Conservation (phyloP, 2,797 vertebrate species). For the Hoplostethus mediterraneus region DNA sequence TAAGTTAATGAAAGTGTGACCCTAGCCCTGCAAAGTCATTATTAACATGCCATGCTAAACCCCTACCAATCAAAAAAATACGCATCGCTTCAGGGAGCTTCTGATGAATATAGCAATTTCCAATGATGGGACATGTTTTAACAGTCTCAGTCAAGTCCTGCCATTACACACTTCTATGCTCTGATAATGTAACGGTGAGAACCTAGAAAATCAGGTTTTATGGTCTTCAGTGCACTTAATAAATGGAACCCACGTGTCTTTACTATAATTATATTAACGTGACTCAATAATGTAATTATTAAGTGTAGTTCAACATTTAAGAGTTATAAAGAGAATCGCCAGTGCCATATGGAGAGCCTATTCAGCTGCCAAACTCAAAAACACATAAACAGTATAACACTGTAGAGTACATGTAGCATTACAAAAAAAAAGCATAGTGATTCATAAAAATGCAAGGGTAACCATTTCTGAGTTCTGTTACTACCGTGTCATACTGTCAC, state of each 20-base stretch:
- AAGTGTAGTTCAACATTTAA: slow-evolving; percentile 38
- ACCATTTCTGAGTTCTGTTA: slow-evolving; percentile 15
- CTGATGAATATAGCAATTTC: slow-evolving; percentile 70
- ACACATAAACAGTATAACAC: slow-evolving; percentile 39
- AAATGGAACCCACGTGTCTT: slow-evolving; percentile 49
- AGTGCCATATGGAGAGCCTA: slow-evolving; percentile 64
- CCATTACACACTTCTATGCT: slow-evolving; percentile 26
- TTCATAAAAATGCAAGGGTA: slow-evolving; percentile 28
- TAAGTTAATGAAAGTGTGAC: slow-evolving; percentile 60
- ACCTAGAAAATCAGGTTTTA: slow-evolving; percentile 24
- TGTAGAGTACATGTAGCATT: slow-evolving; percentile 30
- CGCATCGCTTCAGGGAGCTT: slow-evolving; percentile 57
- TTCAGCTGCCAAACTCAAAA: slow-evolving; percentile 62
- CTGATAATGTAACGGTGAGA: slow-evolving; percentile 17
- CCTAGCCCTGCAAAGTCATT: slow-evolving; percentile 64
- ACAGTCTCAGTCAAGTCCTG: slow-evolving; percentile 59
- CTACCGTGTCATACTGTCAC: slow-evolving; percentile 32
- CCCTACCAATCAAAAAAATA: slow-evolving; percentile 57
- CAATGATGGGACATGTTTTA: slow-evolving; percentile 63
- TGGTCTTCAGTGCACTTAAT: slow-evolving; percentile 59
- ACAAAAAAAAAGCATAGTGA: slow-evolving; percentile 28
- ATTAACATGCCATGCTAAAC: slow-evolving; percentile 68
- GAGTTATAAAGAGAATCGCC: slow-evolving; percentile 49
- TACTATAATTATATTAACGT: slow-evolving; percentile 34
- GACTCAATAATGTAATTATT: too few species aligned